Evolutionary conservation across 1,140 invertebrate genomes (phyloP), one percentile per base, ranked within the genome.

Genomic region (Aradophagus sp.): DNA sequence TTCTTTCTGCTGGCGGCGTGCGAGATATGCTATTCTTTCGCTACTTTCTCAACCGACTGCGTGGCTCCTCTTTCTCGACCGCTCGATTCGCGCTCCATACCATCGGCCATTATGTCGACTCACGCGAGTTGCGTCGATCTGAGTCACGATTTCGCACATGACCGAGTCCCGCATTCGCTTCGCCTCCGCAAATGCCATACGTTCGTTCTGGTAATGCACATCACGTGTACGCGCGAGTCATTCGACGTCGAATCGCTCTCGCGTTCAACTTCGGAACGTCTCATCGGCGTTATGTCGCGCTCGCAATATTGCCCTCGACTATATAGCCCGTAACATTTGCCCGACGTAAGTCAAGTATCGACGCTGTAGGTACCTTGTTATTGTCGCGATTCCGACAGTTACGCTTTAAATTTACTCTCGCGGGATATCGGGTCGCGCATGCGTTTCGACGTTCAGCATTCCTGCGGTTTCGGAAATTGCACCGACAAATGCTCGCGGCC

Each of bases 131-230:
- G 61, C 59, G 61, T 67, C 56, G 52, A 39, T 56, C 63, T 31
- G 52, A 72, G 69, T 72, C 48, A 66, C 65, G 47, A 61, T 61
- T 68, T 68, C 29, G 65, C 56, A 69, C 66, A 69, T 61, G 56
- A 62, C 56, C 66, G 55, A 68, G 48, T 68, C 19, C 42, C 38
- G 39, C 42, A 42, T 56, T 56, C 23, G 50, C 17, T 35, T 48
- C 42, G 32, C 38, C 11, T 38, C n/a, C 26, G 39, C 50, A 19
- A 47, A 69, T 42, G 35, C 56, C 56, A 47, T 55, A 44, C 41
- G 45, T 59, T 52, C 47, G 47, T 59, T 59, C 45, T 53, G 63
- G 53, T 58, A 53, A 59, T 53, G 53, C 52, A 56, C 48, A 55
- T 55, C 48, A 61, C 48, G 7, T 66, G 52, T 56, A 58, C 11